A percentile compares a stretch with the other conserved stretches of the same genome.
Conservation (phyloP, 2,797 vertebrate genomes). For the Hippopotamyrus pictus region DNA sequence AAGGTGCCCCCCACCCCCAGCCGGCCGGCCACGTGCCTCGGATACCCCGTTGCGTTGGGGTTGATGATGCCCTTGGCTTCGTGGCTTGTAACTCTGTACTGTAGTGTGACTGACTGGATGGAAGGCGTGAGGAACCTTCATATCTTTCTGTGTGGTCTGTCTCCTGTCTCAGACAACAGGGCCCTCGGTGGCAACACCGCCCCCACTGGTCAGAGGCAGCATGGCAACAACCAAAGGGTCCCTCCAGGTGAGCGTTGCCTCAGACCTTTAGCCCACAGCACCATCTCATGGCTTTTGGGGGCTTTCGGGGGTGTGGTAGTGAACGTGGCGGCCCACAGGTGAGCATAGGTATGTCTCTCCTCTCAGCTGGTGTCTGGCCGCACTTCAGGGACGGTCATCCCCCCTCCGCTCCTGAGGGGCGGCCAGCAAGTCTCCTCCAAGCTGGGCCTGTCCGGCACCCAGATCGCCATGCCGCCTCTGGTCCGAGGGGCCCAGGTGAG, state of each 20-base stretch:
- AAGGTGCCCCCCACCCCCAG: slow-evolving; percentile 62
- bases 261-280: background rate
- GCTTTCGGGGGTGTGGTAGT: background rate
- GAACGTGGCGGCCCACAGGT: too few relatives aligned
- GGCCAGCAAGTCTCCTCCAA: slow-evolving; percentile 79
- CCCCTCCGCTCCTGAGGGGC: slow-evolving; percentile 85
- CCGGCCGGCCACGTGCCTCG: slow-evolving; percentile 16
- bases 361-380: slow-evolving; percentile 69
- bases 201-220: slow-evolving; percentile 78
- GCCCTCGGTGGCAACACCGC: slow-evolving; percentile 71
- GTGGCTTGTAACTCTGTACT: background rate
- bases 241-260: slow-evolving; percentile 67
- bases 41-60: background rate
- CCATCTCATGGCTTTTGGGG: background rate
- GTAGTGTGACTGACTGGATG: background rate
- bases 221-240: slow-evolving; percentile 71
- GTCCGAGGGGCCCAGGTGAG: slow-evolving; percentile 89
- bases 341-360: background rate
- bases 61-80: background rate
- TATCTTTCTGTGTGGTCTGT: background rate
- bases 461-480: slow-evolving; percentile 92
- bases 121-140: background rate
- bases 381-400: slow-evolving; percentile 75
- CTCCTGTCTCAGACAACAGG: slow-evolving; percentile 57
- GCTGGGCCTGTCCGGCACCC: slow-evolving; percentile 65